Conservation (phyloP, 1,140 invertebrate genomes). For the Euwallacea similis region DNA sequence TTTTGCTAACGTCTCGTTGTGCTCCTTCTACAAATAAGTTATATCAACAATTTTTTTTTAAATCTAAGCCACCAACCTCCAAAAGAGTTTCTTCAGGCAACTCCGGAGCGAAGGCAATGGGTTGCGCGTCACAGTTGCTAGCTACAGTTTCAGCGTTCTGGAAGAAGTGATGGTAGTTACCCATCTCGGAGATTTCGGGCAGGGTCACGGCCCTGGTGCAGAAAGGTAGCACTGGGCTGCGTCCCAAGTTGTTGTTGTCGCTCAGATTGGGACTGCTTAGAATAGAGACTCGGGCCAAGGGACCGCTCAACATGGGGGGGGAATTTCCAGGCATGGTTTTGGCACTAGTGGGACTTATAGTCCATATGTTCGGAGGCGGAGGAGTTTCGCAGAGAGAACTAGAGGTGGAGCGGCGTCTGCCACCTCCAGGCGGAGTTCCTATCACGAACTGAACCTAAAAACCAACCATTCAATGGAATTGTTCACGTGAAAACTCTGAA, state of each 20-base stretch:
- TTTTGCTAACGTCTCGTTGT: slow-evolving; percentile 92
- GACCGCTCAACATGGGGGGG: slow-evolving; percentile 68
- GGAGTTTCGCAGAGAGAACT: slow-evolving; percentile 71
- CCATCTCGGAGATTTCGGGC: slow-evolving; percentile 73
- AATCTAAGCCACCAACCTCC: slow-evolving; percentile 62
- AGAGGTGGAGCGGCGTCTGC: slow-evolving; percentile 66
- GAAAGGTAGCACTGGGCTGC: slow-evolving; percentile 65
- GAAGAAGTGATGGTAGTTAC: slow-evolving; percentile 62
- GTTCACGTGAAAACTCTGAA: neutral
- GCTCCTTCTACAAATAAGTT: slow-evolving; percentile 67
- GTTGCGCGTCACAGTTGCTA: slow-evolving; percentile 58
- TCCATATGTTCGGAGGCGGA: slow-evolving; percentile 78
- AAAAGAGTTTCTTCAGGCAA: slow-evolving; percentile 93
- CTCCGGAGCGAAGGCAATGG: slow-evolving; percentile 84
- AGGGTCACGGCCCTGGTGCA: slow-evolving; percentile 74
- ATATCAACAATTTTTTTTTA: neutral
- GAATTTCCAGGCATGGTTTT: slow-evolving; percentile 63
- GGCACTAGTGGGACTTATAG: slow-evolving; percentile 67
- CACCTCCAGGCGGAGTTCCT: slow-evolving; percentile 80
- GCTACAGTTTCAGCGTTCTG: slow-evolving; percentile 54
- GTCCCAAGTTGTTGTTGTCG: slow-evolving; percentile 58
- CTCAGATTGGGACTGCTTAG: slow-evolving; percentile 57
- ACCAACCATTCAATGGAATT: slow-evolving; percentile 14
- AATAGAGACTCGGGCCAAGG: slow-evolving; percentile 63
- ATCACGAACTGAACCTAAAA: slow-evolving; percentile 81